These are phyloP conservation scores for Patiria pectinifera DNA, from an alignment of 53 echinoderm and acorn worm species.

Conservation along the genomic window DNA sequence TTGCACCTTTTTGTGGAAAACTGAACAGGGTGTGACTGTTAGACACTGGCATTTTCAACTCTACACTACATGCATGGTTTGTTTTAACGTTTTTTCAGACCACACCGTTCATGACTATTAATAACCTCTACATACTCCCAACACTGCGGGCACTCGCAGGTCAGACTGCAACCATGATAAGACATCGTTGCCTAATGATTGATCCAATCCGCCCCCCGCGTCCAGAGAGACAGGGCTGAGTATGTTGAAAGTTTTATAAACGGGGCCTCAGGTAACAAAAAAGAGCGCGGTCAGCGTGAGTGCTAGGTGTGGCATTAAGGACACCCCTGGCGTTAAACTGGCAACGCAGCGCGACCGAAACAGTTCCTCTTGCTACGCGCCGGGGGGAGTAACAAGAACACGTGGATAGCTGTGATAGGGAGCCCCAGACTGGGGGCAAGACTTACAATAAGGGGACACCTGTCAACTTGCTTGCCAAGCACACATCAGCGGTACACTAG, in stretches of 20 bases:
- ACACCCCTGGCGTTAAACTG: slow-evolving; percentile 5
- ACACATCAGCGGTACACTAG: not conserved
- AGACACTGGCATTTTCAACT: not conserved
- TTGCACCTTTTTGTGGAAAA: not conserved
- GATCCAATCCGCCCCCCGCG: not conserved
- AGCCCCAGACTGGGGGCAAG: not conserved
- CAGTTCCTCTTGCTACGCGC: not conserved
- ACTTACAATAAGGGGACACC: not conserved
- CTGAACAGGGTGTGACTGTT: not conserved
- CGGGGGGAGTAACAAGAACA: not conserved
- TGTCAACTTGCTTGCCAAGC: not conserved
- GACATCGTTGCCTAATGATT: slow-evolving; percentile 20
- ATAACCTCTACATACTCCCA: not conserved
- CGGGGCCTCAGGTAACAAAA: not conserved
- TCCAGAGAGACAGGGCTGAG: not conserved
- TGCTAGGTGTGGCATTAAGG: slow-evolving; percentile 8
- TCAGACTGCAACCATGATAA: not conserved
- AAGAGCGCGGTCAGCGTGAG: not conserved
- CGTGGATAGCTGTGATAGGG: not conserved
- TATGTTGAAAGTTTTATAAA: not conserved
- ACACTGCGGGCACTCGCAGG: not conserved
- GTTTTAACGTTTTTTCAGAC: not conserved
- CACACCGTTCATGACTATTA: not conserved
- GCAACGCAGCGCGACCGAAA: not conserved
- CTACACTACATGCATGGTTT: not conserved